Evolutionary conservation across 2,797 vertebrate genomes (phyloP), one percentile per base, ranked within the genome.

Genomic region (Xenopus petersii): DNA sequence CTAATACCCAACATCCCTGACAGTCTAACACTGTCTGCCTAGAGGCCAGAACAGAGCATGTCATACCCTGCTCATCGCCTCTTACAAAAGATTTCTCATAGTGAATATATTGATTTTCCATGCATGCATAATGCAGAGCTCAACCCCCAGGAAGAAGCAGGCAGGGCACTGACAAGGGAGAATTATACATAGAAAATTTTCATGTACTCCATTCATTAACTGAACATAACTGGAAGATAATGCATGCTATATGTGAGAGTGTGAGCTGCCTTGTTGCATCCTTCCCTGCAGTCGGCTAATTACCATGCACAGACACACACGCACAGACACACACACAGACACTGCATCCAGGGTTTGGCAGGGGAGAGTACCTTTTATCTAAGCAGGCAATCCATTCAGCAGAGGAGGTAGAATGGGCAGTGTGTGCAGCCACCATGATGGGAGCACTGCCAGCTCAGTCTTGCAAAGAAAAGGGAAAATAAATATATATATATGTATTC

Each of bases 391-490:
- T 94, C 96, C 96, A 98, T 86, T 96, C 95, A 80, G 92, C 86
- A 71, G 95, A 94, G 79, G 95, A 93, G 70, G 94, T 89, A 70
- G 95, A 87, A 87, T 94, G 94, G 74, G 94, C 90, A 75, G 91
- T 88, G 90, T 94, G 95, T 77, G 93, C 94, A 83, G 95, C 95
- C 59, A 98, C 96, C 96, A 98, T 98, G 88, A 91, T 95, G 88
- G 84, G 87, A 56, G 51, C 26, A 24, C 33, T 68, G 73, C 75
- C 76, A 73, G 71, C 66, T 61, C 70, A 76, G 64, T 51, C 64
- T 55, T 42, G 68, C 21, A 51, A 33, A 24, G 51, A 56, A 17
- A 56, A 17, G 13, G 16, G 7, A 51, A 51, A 51, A 51, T 15
- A 56, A 16, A 56, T 21, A 58, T 15, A 58, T 42, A 3, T 36